Evolutionary conservation across 2,113 vertebrate genomes (phyloP), one percentile per base, ranked within the genome.

Genomic region (Crotalus viridis): DNA sequence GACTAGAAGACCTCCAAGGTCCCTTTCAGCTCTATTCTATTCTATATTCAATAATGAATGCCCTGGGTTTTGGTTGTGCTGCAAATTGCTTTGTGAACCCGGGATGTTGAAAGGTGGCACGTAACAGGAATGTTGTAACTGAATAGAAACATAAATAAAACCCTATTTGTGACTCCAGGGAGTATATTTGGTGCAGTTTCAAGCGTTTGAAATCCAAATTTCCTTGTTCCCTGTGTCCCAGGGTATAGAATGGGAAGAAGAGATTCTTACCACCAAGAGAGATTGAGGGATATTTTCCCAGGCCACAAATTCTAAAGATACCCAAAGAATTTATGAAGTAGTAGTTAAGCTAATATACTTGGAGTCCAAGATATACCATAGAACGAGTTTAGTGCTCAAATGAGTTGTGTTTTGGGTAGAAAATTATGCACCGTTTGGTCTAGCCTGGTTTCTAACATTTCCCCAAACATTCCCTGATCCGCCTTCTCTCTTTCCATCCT

Each of bases 311-410:
- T 91, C 94, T 91, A 54, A 95, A 95, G 95, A 92, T 93, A 94
- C 93, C 95, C 90, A 95, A 94, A 0, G 7, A 95, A 97, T 96
- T 97, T 96, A 96, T 96, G 96, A 95, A 93, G 95, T 96, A 95
- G 90, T 96, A 95, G 95, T 90, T 95, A 95, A 95, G 94, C 74
- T 57, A 22, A 17, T 0, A 2, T 48, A 91, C 39, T 8, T 52
- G 51, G 90, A 93, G 93, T 94, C 88, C 94, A 91, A 95, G 94
- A 91, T 51, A 94, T 85, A 92, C 94, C 92, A 91, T 88, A 91
- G 92, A 95, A 95, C 1, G 85, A 86, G 88, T 61, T 87, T 54
- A 87, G 93, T 52, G 89, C 51, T 89, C 87, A 90, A 93, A 92
- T 55, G 93, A 95, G 93, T 94, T 91, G 81, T 9, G 91, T 61